Percentiles rank a stretch among this genome's conserved stretches.
Evolutionary conservation across 2,113 vertebrate species (phyloP).

Genomic region (Romanogobio albipinnatus): DNA sequence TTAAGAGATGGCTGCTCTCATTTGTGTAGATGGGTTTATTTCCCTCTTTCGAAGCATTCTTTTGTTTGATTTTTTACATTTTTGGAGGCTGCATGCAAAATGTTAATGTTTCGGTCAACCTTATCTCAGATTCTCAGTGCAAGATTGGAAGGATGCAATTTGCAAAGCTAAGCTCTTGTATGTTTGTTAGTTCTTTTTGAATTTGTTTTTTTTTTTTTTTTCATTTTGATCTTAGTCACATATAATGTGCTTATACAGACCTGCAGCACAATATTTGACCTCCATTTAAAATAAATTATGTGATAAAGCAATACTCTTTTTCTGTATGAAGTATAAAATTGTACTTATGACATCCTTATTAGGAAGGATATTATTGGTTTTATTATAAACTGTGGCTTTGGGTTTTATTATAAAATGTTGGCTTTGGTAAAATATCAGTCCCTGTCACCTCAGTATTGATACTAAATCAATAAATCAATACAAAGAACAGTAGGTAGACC

Average conservation of each 20-base stretch:
- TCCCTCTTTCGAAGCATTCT: neutral
- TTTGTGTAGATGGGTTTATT: constrained; percentile 25
- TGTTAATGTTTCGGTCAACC: neutral
- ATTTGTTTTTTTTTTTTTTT: too few species aligned
- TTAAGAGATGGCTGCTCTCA: constrained; percentile 17
- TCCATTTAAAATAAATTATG: neutral
- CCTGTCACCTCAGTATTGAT: neutral
- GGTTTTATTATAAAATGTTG: neutral
- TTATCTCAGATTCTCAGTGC: constrained; percentile 9
- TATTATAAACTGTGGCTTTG: neutral
- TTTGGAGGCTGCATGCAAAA: neutral
- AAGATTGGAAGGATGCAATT: constrained; percentile 7
- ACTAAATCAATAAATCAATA: neutral
- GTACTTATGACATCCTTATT: neutral
- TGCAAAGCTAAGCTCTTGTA: neutral
- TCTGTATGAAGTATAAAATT: neutral
- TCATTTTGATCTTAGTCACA: constrained; percentile 11
- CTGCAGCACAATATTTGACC: neutral
- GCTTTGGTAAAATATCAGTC: neutral
- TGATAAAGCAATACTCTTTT: neutral
- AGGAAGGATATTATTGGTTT: neutral
- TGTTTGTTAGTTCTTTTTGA: too few species aligned
- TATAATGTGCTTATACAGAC: constrained; percentile 11
- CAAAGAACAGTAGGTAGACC: too few species aligned
- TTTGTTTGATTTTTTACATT: neutral